A percentile compares a stretch with the other conserved stretches of the same genome.
Evolutionary conservation across 2,113 vertebrate genomes (phyloP).

Genomic region (Motacilla alba): DNA sequence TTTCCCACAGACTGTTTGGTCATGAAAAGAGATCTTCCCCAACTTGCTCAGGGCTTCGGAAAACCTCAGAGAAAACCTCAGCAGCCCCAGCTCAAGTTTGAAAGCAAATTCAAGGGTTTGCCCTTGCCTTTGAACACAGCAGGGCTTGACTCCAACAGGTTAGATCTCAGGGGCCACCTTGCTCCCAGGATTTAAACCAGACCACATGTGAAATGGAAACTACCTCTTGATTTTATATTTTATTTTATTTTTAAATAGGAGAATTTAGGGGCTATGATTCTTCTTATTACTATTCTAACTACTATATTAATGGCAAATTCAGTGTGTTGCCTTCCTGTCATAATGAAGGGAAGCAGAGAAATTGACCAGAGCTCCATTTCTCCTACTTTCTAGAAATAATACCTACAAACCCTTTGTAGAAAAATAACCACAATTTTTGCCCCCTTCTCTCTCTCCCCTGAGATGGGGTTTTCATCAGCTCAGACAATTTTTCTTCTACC

Average conservation of each 20-base stretch:
- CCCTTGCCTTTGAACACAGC: conserved; percentile 70
- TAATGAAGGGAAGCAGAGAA: conserved; percentile 53
- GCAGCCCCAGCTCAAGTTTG: neutral
- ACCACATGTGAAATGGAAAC: conserved; percentile 71
- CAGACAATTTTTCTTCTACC: neutral
- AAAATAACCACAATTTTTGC: neutral
- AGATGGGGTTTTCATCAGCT: neutral
- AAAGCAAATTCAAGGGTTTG: conserved; percentile 3
- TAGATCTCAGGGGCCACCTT: conserved; percentile 58
- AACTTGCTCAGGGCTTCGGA: neutral
- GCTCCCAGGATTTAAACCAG: conserved; percentile 72
- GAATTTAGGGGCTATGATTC: conserved; percentile 45
- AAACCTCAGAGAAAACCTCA: neutral
- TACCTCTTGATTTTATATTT: conserved; percentile 60
- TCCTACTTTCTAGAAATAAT: conserved; percentile 58
- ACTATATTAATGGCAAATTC: conserved; percentile 43
- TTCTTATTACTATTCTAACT: neutral
- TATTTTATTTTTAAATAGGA: conserved; percentile 56
- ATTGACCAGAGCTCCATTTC: neutral
- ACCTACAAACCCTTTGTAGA: conserved; percentile 37
- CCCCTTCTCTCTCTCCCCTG: neutral
- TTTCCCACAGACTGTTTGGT: neutral
- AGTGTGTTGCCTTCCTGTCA: conserved; percentile 48
- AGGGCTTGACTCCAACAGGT: conserved; percentile 60
- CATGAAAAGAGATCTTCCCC: neutral